Percentiles rank a stretch among this genome's conserved stretches.
phyloP scores from a whole-genome alignment of 1,140 invertebrate genomes.

The Lanistes nyassanus region DNA sequence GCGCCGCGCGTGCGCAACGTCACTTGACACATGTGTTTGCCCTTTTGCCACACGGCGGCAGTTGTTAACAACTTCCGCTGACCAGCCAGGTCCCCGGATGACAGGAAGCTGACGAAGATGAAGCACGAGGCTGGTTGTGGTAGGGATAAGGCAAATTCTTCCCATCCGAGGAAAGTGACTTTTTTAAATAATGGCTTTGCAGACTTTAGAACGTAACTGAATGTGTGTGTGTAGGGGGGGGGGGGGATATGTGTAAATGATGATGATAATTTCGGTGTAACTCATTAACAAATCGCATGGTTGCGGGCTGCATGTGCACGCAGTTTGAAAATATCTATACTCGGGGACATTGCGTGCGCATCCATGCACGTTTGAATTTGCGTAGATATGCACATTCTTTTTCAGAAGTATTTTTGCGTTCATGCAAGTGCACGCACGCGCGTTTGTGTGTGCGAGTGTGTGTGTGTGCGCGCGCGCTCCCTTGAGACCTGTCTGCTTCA shows the following conservation, averaged over 20 bases:
- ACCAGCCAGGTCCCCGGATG: slow-evolving; percentile 26
- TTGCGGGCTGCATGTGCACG: no score
- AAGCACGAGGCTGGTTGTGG: not conserved
- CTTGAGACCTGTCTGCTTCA: not conserved
- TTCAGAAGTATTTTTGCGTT: not conserved
- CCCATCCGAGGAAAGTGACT: no score
- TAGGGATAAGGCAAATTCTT: not conserved
- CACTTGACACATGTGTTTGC: slow-evolving; percentile 31
- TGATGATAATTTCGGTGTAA: no score
- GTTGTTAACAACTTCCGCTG: slow-evolving; percentile 33
- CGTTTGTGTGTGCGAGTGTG: not conserved
- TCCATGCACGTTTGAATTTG: no score
- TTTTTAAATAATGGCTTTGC: no score
- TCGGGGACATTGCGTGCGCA: no score
- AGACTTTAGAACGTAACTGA: no score
- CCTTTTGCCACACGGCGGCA: slow-evolving; percentile 25
- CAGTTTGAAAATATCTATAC: no score
- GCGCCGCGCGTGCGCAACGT: slow-evolving; percentile 5
- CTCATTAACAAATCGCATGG: no score
- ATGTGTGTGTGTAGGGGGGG: no score
- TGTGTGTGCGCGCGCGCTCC: not conserved
- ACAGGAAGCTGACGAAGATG: slow-evolving; percentile 23
- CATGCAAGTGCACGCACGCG: not conserved
- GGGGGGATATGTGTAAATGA: no score
- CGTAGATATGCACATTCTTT: no score